phyloP scores from a whole-genome alignment of 92 coral and sea anemone species.

The Parazoanthus darwini region DNA sequence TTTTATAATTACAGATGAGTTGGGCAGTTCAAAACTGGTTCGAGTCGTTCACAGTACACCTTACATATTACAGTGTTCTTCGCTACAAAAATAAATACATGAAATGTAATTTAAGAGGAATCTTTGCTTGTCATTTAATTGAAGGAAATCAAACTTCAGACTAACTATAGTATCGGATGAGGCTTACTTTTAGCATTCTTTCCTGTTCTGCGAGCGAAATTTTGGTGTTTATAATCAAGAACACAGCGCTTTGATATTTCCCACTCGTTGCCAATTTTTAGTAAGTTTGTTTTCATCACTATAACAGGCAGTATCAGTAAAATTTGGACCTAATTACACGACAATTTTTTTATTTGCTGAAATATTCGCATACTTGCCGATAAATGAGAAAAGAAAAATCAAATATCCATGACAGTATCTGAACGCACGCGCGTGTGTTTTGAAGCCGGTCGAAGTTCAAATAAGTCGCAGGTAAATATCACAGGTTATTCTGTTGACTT shows the following conservation, averaged over 20 bases:
- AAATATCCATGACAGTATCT: not conserved
- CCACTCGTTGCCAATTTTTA: not conserved
- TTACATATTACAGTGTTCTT: not conserved
- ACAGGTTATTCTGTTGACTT: conserved; percentile 4
- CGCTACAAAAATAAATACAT: not conserved
- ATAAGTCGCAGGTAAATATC: not conserved
- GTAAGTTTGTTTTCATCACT: not conserved
- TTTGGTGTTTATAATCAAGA: not conserved
- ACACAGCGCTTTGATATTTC: not conserved
- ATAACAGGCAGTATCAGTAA: too few relatives aligned
- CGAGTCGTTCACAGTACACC: not conserved
- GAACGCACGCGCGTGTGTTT: not conserved
- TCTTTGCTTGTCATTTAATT: not conserved
- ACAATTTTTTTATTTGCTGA: not conserved
- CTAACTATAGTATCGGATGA: not conserved
- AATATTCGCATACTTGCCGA: not conserved
- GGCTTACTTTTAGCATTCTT: too few relatives aligned
- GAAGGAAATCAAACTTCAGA: not conserved
- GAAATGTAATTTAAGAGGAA: not conserved
- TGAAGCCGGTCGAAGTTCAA: not conserved
- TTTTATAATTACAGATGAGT: not conserved
- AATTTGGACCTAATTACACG: not conserved
- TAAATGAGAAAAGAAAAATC: not conserved
- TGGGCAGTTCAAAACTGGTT: not conserved
- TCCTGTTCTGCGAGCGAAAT: not conserved